Evolutionary conservation across 2,113 vertebrate species (phyloP).

Genomic region (Sceloporus tristichus): DNA sequence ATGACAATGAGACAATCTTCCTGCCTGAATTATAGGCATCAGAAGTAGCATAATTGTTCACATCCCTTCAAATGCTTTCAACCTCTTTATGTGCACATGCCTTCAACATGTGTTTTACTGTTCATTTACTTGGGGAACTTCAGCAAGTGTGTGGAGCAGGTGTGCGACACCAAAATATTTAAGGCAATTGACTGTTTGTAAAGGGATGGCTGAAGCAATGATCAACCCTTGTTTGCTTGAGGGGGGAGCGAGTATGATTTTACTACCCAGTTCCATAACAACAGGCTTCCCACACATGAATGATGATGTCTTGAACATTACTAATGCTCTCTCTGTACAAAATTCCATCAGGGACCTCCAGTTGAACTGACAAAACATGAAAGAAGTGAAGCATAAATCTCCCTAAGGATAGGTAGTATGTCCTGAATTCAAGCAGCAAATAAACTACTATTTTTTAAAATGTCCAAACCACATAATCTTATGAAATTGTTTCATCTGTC

Average conservation of each 20-base stretch:
- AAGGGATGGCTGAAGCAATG: constrained; percentile 40
- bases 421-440: constrained; percentile 14
- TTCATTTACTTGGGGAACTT: constrained; percentile 28
- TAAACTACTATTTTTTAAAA: constrained; percentile 9
- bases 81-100: not conserved
- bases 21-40: not conserved
- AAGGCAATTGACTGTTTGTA: constrained; percentile 14
- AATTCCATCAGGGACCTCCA: not conserved
- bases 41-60: not conserved
- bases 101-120: constrained; percentile 32
- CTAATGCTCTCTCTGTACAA: not conserved
- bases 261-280: constrained; percentile 20
- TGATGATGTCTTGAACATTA: not conserved
- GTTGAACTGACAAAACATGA: not conserved
- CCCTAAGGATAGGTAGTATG: not conserved
- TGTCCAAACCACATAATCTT: constrained; percentile 8
- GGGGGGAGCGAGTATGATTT: constrained; percentile 10
- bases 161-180: constrained; percentile 33
- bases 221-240: constrained; percentile 46
- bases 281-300: constrained; percentile 10
- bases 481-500: constrained; percentile 20
- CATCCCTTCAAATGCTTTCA: not conserved
- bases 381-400: constrained; percentile 24
- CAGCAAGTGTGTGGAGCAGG: not conserved
- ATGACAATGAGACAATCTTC: no score